Conservation (phyloP, 2,888 invertebrate species). For the Aporophyla nigra region DNA sequence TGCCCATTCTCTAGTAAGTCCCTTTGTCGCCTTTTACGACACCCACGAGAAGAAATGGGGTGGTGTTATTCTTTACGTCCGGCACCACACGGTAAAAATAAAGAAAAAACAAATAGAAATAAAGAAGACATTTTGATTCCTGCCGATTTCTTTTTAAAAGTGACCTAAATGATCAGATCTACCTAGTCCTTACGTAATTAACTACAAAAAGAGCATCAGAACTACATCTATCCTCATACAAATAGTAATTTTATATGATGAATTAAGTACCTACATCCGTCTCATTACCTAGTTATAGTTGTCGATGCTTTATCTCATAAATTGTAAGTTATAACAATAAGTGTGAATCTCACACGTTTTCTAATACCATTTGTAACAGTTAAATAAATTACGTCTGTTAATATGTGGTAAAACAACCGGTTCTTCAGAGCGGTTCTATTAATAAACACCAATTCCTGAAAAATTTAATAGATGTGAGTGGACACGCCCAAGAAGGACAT, state of each 20-base stretch:
- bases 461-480: background rate
- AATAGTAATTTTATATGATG: slow-evolving; percentile 15
- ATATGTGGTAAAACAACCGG: background rate
- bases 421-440: background rate
- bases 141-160: no score
- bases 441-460: background rate
- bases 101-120: no score
- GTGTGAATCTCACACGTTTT: slow-evolving; percentile 34
- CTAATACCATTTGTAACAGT: background rate
- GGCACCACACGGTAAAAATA: no score
- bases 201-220: no score
- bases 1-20: no score
- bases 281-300: slow-evolving; percentile 11
- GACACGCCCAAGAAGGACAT: no score
- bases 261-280: slow-evolving; percentile 6
- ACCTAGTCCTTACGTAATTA: background rate
- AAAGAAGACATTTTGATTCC: background rate
- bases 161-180: background rate
- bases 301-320: slow-evolving; percentile 8
- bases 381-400: background rate
- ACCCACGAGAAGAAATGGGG: no score
- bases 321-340: slow-evolving; percentile 31
- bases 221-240: background rate
- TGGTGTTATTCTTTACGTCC: no score
- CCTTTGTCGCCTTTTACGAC: no score